Percentiles rank a stretch among this genome's conserved stretches.
These are phyloP conservation scores for Sardinella longiceps DNA, from an alignment of 2,797 vertebrate genomes.

Conservation along the genomic window DNA sequence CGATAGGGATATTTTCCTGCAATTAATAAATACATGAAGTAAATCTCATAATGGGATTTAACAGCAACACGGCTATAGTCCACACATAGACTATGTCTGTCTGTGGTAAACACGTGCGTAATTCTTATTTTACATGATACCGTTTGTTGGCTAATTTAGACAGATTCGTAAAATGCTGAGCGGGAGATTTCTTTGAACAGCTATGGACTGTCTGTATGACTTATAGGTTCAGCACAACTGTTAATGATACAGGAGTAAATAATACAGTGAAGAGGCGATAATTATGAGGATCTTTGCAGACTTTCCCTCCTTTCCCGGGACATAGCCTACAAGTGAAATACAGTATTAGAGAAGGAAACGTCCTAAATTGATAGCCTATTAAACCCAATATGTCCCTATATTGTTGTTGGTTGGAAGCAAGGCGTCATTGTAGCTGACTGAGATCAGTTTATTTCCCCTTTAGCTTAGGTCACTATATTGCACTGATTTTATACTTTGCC, in stretches of 20 bases:
- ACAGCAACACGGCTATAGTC: neutral
- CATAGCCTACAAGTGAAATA: neutral
- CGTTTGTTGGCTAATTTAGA: neutral
- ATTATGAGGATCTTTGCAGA: neutral
- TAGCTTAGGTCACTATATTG: neutral
- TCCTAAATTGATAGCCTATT: neutral
- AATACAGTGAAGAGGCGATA: neutral
- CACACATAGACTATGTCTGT: neutral
- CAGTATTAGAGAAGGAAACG: neutral
- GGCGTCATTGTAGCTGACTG: neutral
- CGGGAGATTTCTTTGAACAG: neutral
- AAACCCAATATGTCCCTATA: neutral
- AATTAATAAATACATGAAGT: neutral
- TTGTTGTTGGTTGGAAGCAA: neutral
- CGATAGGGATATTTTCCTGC: neutral
- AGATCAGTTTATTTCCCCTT: neutral
- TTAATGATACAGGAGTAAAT: neutral
- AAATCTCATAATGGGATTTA: neutral
- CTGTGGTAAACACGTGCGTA: neutral
- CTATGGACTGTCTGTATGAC: neutral
- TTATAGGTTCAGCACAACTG: neutral
- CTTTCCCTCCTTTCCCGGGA: neutral
- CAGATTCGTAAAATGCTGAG: neutral
- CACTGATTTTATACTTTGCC: conserved; percentile 1
- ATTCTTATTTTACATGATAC: neutral